Conservation (phyloP, 2,113 vertebrate genomes). For the Eubucco bourcierii region DNA sequence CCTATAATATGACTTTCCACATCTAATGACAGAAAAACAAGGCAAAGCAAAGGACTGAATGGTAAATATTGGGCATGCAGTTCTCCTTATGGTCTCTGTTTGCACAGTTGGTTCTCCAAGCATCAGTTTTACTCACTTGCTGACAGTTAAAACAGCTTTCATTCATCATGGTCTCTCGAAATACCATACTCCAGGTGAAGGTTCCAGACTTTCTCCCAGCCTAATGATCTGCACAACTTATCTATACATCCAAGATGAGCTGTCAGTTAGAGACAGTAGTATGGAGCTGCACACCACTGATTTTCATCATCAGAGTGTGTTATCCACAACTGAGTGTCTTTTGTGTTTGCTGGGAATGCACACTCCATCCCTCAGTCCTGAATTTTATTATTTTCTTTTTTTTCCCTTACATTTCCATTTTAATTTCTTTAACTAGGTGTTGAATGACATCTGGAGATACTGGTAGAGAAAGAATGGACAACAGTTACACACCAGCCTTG, state of each 20-base stretch:
- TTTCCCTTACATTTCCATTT: constrained; percentile 12
- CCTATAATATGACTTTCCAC: not conserved
- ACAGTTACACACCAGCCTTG: not conserved
- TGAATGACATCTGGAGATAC: not conserved
- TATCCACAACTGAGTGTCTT: not conserved
- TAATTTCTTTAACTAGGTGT: constrained; percentile 35
- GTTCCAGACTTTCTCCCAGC: not conserved
- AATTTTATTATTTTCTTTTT: not conserved
- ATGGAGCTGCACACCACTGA: not conserved
- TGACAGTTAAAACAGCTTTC: not conserved
- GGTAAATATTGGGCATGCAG: fast-evolving
- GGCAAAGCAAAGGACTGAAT: not conserved
- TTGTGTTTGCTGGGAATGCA: not conserved
- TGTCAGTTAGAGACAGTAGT: not conserved
- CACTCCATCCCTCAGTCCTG: not conserved
- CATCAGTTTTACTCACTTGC: not conserved
- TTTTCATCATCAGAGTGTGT: constrained; percentile 10
- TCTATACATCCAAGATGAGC: not conserved
- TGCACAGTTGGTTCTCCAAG: not conserved
- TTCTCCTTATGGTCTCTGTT: not conserved
- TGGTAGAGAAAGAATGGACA: not conserved
- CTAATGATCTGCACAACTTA: not conserved
- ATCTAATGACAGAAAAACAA: not conserved
- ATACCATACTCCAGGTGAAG: not conserved
- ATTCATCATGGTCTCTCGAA: not conserved